phyloP scores from a whole-genome alignment of 2,888 invertebrate genomes.

The Alentia gelatinosa region DNA sequence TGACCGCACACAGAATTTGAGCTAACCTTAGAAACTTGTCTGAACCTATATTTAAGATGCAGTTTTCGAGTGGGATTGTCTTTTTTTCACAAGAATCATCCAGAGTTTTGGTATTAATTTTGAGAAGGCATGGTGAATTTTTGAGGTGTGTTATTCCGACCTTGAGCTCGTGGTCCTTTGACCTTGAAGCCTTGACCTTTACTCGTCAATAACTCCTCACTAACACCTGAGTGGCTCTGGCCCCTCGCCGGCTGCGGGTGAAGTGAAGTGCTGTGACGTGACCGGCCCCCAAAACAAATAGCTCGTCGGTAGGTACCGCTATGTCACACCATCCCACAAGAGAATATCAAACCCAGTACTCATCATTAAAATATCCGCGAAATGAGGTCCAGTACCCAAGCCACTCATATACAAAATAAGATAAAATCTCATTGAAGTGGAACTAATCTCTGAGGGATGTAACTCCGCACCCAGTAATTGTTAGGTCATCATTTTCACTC shows the following conservation, averaged over 20 bases:
- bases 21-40: too few relatives aligned
- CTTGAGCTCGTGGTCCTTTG: neutral
- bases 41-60: too few relatives aligned
- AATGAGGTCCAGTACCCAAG: too few relatives aligned
- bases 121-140: neutral
- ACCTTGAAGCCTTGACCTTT: neutral
- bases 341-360: neutral
- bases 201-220: conserved; percentile 20
- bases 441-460: too few relatives aligned
- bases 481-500: too few relatives aligned
- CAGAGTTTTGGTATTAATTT: neutral
- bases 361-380: neutral
- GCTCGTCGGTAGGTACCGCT: neutral
- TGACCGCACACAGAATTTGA: too few relatives aligned
- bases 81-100: neutral
- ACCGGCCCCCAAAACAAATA: neutral
- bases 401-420: too few relatives aligned
- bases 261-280: conserved; percentile 39
- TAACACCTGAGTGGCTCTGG: conserved; percentile 7
- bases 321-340: neutral
- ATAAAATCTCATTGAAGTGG: too few relatives aligned
- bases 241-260: conserved; percentile 18
- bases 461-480: too few relatives aligned
- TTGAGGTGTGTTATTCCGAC: neutral
- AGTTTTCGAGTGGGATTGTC: neutral